A percentile compares a stretch with the other conserved stretches of the same genome.
Evolutionary conservation across 2,113 vertebrate genomes (phyloP).

Genomic region (Ibidorhyncha struthersii): DNA sequence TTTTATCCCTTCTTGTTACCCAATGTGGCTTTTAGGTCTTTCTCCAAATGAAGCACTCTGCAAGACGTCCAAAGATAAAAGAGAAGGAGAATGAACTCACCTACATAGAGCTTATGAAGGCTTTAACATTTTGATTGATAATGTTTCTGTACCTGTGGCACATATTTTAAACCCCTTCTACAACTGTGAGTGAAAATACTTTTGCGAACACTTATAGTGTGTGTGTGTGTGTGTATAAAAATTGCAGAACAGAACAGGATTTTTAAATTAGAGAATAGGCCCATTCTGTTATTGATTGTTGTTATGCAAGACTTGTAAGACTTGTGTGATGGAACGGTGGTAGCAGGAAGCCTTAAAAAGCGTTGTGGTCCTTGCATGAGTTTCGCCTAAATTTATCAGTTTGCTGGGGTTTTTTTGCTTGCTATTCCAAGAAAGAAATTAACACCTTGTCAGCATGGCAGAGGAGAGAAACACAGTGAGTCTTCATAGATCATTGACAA

Average conservation of each 20-base stretch:
- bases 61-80: constrained; percentile 68
- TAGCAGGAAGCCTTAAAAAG: constrained; percentile 36
- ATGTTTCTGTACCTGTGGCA: constrained; percentile 33
- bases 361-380: constrained; percentile 6
- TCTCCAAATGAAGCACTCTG: constrained; percentile 66
- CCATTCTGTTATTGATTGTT: constrained; percentile 26
- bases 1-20: constrained; percentile 75
- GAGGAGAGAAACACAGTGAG: constrained; percentile 44
- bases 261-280: not conserved
- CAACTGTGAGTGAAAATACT: constrained; percentile 1
- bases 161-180: constrained; percentile 47
- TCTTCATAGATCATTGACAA: constrained; percentile 56
- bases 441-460: constrained; percentile 53
- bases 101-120: constrained; percentile 34
- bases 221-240: not conserved
- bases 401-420: not conserved
- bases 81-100: constrained; percentile 43
- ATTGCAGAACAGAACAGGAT: not conserved
- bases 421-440: constrained; percentile 49
- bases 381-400: not conserved
- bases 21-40: constrained; percentile 69
- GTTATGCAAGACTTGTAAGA: constrained; percentile 43
- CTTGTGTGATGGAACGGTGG: not conserved
- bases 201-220: not conserved
- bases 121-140: constrained; percentile 65